These are phyloP conservation scores for Neotoxoptera formosana DNA, from an alignment of 1,140 invertebrate genomes.

Conservation along the genomic window DNA sequence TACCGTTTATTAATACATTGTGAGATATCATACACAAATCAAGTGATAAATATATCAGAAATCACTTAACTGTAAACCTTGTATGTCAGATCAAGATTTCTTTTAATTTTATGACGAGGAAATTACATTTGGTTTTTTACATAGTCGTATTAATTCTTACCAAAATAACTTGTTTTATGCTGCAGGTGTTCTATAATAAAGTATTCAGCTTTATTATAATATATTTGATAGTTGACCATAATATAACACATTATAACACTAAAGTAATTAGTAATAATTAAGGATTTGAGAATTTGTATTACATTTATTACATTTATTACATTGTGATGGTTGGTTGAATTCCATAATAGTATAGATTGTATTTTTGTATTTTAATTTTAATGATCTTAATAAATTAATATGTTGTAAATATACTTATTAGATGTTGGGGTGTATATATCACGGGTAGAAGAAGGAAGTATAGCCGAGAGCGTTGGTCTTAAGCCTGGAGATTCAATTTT, in stretches of 20 bases:
- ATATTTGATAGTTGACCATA: not conserved
- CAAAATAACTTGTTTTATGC: not conserved
- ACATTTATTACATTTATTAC: not conserved
- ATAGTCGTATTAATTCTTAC: not conserved
- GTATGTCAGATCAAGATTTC: not conserved
- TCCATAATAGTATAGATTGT: not conserved
- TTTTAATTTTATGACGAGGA: not conserved
- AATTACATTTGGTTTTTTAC: not conserved
- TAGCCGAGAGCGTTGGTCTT: slow-evolving; percentile 83
- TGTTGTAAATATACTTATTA: not conserved
- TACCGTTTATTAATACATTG: not conserved
- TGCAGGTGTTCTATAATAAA: not conserved
- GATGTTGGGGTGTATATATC: slow-evolving; percentile 85
- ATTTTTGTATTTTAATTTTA: not conserved
- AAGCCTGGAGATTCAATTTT: slow-evolving; percentile 87
- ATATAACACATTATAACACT: not conserved
- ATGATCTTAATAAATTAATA: not conserved
- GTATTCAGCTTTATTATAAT: too few species aligned
- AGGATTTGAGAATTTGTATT: not conserved
- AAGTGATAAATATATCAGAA: not conserved
- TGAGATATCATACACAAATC: not conserved
- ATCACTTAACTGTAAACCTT: not conserved
- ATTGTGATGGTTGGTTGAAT: not conserved
- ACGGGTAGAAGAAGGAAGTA: slow-evolving; percentile 83
- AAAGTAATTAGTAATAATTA: not conserved